Percentiles rank a stretch among this genome's conserved stretches.
phyloP scores from a whole-genome alignment of 2,888 invertebrate genomes.

The Cryptosula pallasiana region DNA sequence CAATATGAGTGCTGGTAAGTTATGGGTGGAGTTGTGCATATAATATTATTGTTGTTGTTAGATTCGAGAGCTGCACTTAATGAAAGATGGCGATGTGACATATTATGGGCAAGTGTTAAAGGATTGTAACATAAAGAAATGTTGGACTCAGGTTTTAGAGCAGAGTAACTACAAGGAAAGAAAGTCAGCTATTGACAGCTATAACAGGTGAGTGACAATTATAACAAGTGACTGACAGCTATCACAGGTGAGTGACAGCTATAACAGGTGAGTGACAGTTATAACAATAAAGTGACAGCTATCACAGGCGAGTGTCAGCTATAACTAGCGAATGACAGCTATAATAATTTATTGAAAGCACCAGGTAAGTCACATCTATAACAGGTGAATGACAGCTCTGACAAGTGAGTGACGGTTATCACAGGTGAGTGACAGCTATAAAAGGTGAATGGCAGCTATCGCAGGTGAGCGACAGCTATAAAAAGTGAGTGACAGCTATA shows the following conservation, averaged over 20 bases:
- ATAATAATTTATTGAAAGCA: slow-evolving; percentile 26
- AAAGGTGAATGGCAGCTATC: no score
- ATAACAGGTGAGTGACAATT: slow-evolving; percentile 42
- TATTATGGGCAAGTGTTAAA: slow-evolving; percentile 71
- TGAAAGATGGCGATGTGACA: slow-evolving; percentile 69
- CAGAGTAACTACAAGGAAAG: slow-evolving; percentile 64
- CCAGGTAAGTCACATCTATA: neutral
- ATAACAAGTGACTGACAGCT: neutral
- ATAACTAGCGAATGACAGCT: no score
- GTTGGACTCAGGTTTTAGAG: slow-evolving; percentile 72
- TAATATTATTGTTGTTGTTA: slow-evolving; percentile 32
- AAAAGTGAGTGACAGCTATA: no score
- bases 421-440: no score
- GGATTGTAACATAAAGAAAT: slow-evolving; percentile 63
- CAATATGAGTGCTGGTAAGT: neutral
- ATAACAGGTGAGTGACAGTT: no score
- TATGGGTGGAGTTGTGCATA: neutral
- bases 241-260: no score
- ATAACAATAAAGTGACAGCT: no score
- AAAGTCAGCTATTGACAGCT: slow-evolving; percentile 38
- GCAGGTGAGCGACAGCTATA: no score
- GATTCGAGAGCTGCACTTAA: slow-evolving; percentile 67
- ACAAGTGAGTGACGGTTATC: no score
- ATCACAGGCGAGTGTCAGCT: no score
- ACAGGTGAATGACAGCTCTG: no score